Conservation (phyloP, 2,113 vertebrate species). For the Mormyrus lacerda region DNA sequence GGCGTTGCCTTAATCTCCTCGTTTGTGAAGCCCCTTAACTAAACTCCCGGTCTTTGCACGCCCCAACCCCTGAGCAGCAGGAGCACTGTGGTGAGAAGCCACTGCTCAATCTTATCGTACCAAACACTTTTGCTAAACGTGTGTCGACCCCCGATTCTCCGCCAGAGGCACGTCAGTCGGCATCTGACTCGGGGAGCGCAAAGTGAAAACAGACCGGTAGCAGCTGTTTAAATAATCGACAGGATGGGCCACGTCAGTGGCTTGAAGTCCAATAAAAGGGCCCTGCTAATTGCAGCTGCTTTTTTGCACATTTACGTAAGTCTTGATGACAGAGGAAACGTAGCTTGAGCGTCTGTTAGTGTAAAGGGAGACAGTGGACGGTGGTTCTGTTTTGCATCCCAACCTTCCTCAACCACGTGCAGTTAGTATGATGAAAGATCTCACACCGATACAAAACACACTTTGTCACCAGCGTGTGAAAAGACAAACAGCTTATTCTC, state of each 20-base stretch:
- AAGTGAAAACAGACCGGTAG: neutral
- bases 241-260: neutral
- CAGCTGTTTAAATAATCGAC: conserved; percentile 11
- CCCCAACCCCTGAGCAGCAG: neutral
- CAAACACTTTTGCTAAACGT: neutral
- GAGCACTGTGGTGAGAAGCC: neutral
- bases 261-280: neutral
- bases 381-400: neutral
- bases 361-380: neutral
- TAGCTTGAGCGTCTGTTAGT: too few relatives aligned
- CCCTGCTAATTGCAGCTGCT: neutral
- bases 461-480: neutral
- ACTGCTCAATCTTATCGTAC: neutral
- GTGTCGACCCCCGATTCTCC: neutral
- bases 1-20: neutral
- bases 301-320: neutral
- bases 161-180: neutral
- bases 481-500: neutral
- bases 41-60: neutral
- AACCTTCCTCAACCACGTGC: neutral
- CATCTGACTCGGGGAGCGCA: neutral
- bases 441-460: neutral
- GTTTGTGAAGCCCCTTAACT: neutral
- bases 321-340: neutral
- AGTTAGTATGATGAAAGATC: neutral